Base-by-base conservation (phyloP, 2,797 vertebrate genomes). In the Eulemur albifrons region DNA sequence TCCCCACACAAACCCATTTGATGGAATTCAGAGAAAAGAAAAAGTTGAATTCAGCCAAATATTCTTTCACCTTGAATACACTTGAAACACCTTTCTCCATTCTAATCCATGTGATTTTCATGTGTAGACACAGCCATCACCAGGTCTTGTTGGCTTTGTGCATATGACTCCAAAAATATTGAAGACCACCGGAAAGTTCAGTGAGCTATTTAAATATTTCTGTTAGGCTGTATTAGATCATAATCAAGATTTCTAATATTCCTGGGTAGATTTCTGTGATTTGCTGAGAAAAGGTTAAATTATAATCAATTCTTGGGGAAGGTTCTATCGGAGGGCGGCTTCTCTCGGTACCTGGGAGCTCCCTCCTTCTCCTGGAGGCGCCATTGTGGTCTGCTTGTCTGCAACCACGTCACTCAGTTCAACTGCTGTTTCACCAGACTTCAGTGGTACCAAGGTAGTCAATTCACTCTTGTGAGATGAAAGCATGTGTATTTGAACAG, bases 231-330 rank as follows among this genome's bases (percentile, higher is more conserved):
- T 90, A 92, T 70, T 88, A 77, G 54, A 27, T 88, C 38, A 45
- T 43, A 82, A 59, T 7, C 1, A 8, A 35, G 4, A n/a, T 59
- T 85, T 81, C 69, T 82, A 83, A 77, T 45, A 89, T 59, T 65
- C 2, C 9, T 45, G 23, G 7, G 18, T 80, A 61, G 17, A 80
- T 94, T 95, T 63, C 52, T 88, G 7, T 91, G 52, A 57, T 84
- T 88, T 88, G 8, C 43, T 3, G 8, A 89, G 43, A n/a, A 96
- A 95, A 50, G 2, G 1, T 83, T 88, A 96, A 88, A 35, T 97
- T 82, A 50, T 25, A 67, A 65, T 83, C 30, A 84, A 4, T 80
- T n/a, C 45, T 85, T 79, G 21, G 43, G 30, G 52, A 88, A 57
- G 43, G 8, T 57, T 90, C 32, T 3, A 45, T 38, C 45, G 32